phyloP scores from a whole-genome alignment of 2,888 invertebrate species.

The Acanthosepion lycidas region DNA sequence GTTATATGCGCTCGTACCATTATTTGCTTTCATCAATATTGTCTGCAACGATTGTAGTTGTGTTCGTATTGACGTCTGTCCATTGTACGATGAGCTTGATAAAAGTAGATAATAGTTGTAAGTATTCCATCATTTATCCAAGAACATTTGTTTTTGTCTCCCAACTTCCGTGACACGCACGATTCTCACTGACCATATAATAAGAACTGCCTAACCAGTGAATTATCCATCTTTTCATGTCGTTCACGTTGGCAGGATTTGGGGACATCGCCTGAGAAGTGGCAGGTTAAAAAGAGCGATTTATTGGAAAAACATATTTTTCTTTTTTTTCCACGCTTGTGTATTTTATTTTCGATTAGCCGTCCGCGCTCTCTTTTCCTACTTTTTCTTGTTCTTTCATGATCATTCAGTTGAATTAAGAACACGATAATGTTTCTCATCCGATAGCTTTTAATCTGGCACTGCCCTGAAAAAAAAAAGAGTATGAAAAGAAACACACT shows the following conservation, averaged over 20 bases:
- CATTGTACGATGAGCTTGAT: neutral
- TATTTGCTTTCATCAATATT: neutral
- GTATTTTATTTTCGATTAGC: neutral
- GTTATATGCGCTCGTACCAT: neutral
- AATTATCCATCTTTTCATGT: neutral
- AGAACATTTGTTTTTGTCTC: constrained; percentile 15
- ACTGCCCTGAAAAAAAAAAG: too few species aligned
- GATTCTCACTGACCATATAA: constrained; percentile 11
- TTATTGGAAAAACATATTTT: neutral
- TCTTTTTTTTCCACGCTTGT: neutral
- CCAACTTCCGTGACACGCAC: neutral
- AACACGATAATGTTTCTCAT: neutral
- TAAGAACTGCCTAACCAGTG: neutral
- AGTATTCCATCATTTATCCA: neutral
- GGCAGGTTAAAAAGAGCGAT: constrained; percentile 1
- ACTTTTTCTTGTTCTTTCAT: neutral
- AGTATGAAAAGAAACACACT: too few species aligned
- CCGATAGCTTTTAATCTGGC: neutral
- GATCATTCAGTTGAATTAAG: neutral
- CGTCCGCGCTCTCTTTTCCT: neutral
- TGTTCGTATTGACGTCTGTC: neutral
- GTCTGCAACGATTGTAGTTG: neutral
- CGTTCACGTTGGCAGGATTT: neutral
- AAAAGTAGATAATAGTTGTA: constrained; percentile 6
- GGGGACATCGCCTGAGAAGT: neutral